Evolutionary conservation across 2,888 invertebrate species (phyloP), one percentile per base, ranked within the genome.

Genomic region (Hypena proboscidalis): DNA sequence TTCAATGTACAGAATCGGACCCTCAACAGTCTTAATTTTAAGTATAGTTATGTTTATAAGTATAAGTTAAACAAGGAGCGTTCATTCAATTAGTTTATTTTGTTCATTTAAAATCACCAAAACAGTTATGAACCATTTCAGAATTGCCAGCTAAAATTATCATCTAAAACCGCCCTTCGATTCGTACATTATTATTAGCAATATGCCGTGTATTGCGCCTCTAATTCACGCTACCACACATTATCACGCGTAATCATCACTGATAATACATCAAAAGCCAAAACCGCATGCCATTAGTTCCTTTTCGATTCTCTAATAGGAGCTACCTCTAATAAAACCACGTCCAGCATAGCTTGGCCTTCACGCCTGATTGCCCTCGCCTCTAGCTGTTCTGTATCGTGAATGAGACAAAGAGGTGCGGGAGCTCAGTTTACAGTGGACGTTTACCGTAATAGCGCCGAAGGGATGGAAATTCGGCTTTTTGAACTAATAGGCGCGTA

Each of bases 301-400:
- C 34, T 50, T 50, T 43, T 38, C 34, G 26, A 44, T 52, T 42
- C 22, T 10, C 31, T 52, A 55, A 50, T 58, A 58, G 46, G 38
- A 44, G 42, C 36, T 30, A 25, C 21, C 26, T 40, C 33, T 42
- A 56, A 40, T 46, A 44, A 9, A 33, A 7, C 6, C 2, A 6
- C 5, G 3, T 11, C 58, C 27, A 58, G 9, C 8, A 0, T 32
- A 34, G 33, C 6, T 1, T 34, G 43, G 30, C 29, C 56, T 52
- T 54, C 10, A 45, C 42, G 41, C 37, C 30, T 52, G 52, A 55
- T 38, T 52, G 21, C 32, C 37, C 56, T 23, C 26, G 25, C 41
- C 22, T 49, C 41, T 37, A n/a, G 9, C 17, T n/a, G 7, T 17
- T 35, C 39, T 35, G 14, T 2, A 0, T 4, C 20, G 8, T 52